Evolutionary conservation across 2,888 invertebrate genomes (phyloP).

Genomic region (Hirtodrosophila histrioides): DNA sequence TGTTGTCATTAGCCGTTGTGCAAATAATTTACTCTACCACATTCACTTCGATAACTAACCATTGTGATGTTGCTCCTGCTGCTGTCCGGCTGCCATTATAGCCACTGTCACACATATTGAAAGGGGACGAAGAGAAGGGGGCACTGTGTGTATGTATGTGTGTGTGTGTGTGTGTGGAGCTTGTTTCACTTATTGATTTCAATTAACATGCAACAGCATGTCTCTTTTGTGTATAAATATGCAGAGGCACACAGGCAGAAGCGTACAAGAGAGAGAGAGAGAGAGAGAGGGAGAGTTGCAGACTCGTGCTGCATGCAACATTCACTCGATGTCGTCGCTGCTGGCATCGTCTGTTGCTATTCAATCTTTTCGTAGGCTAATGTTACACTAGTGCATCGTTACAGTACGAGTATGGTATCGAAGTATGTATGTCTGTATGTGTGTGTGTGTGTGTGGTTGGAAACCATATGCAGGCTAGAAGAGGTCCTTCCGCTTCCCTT

Average conservation of each 20-base stretch:
- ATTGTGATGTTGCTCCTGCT: conserved; percentile 71
- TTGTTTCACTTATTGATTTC: conserved; percentile 78
- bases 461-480: conserved; percentile 11
- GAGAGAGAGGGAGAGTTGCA: conserved; percentile 32
- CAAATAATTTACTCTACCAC: conserved; percentile 80
- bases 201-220: conserved; percentile 81
- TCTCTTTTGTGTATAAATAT: conserved; percentile 63
- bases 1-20: conserved; percentile 79
- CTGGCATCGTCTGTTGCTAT: conserved; percentile 56
- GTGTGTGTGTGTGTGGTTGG: conserved; percentile 19
- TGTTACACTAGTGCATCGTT: conserved; percentile 80
- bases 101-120: conserved; percentile 58
- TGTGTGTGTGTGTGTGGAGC: conserved; percentile 21
- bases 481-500: conserved; percentile 52
- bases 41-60: conserved; percentile 79
- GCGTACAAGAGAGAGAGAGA: too few species aligned
- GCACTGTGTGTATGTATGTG: conserved; percentile 22
- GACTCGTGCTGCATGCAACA: conserved; percentile 59
- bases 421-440: conserved; percentile 13
- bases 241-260: conserved; percentile 18
- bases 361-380: conserved; percentile 78
- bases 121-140: conserved; percentile 13
- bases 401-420: conserved; percentile 38
- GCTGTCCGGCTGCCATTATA: conserved; percentile 61
- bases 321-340: conserved; percentile 45